Percentiles rank a stretch among this genome's conserved stretches.
These are phyloP conservation scores for Halichoerus grypus DNA, from an alignment of 2,113 vertebrate species.

Conservation along the genomic window DNA sequence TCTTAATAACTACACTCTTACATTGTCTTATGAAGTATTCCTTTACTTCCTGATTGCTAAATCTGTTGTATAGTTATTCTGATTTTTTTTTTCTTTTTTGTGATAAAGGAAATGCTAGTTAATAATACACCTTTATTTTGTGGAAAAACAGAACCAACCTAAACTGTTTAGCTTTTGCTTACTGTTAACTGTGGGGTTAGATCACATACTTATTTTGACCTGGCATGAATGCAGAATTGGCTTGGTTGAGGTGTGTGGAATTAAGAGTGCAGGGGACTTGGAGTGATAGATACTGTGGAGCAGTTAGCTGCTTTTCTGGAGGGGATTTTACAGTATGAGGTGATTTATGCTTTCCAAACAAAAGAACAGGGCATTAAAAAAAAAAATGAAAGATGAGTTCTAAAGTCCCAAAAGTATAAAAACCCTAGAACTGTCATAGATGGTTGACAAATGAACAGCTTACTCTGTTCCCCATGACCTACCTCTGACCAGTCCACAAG, in stretches of 20 bases:
- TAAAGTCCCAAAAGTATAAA: conserved; percentile 8
- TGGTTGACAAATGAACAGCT: background rate
- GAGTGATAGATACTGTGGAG: background rate
- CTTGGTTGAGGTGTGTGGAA: background rate
- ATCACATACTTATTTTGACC: conserved; percentile 13
- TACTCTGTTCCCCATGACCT: conserved; percentile 68
- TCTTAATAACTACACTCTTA: background rate
- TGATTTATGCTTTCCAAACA: conserved; percentile 60
- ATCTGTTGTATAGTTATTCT: background rate
- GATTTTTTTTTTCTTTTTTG: background rate
- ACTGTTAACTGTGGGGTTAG: background rate
- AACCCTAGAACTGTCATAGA: background rate
- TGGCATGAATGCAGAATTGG: background rate
- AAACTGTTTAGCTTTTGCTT: conserved; percentile 32
- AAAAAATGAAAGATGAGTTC: background rate
- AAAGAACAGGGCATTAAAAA: background rate
- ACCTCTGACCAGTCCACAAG: conserved; percentile 98
- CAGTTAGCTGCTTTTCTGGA: background rate
- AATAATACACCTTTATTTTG: background rate
- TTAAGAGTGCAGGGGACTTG: background rate
- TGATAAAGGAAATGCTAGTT: conserved; percentile 18
- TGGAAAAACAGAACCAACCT: conserved; percentile 40
- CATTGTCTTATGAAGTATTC: conserved; percentile 38
- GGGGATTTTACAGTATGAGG: background rate
- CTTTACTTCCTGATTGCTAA: conserved; percentile 54